These are phyloP conservation scores for Notarius quadriscutis DNA, from an alignment of 2,113 vertebrate genomes.

Conservation along the genomic window DNA sequence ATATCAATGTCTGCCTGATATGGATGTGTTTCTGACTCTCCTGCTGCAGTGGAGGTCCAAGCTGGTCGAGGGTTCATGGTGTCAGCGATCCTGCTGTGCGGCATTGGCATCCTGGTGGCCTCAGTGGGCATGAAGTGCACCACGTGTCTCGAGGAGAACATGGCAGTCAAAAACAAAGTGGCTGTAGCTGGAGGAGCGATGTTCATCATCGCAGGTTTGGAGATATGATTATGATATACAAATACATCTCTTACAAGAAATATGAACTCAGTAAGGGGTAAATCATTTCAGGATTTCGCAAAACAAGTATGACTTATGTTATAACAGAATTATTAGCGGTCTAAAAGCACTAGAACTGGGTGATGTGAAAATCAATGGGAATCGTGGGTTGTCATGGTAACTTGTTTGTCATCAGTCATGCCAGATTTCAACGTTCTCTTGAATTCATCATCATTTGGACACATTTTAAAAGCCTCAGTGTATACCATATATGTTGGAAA, in stretches of 20 bases:
- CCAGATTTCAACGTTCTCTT: not conserved
- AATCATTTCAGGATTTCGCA: not conserved
- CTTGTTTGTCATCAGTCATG: not conserved
- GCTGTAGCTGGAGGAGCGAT: slow-evolving; percentile 81
- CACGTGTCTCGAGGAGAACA: slow-evolving; percentile 81
- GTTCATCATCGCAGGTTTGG: slow-evolving; percentile 83
- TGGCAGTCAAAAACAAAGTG: slow-evolving; percentile 83
- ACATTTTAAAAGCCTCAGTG: too few relatives aligned
- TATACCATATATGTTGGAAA: too few relatives aligned
- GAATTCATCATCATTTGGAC: not conserved
- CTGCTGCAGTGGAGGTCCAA: slow-evolving; percentile 76
- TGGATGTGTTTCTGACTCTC: not conserved
- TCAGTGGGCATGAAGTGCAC: slow-evolving; percentile 89
- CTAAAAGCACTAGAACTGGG: not conserved
- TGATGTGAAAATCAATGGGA: not conserved
- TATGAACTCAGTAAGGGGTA: not conserved
- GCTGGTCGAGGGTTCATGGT: slow-evolving; percentile 90
- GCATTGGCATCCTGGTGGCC: slow-evolving; percentile 75
- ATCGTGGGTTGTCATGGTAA: not conserved
- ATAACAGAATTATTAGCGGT: not conserved
- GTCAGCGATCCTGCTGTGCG: slow-evolving; percentile 75
- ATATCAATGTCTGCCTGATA: not conserved
- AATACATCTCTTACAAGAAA: not conserved
- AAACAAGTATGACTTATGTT: not conserved
- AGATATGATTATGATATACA: not conserved